phyloP scores from a whole-genome alignment of 2,797 vertebrate genomes.

The Sebastes reedi region DNA sequence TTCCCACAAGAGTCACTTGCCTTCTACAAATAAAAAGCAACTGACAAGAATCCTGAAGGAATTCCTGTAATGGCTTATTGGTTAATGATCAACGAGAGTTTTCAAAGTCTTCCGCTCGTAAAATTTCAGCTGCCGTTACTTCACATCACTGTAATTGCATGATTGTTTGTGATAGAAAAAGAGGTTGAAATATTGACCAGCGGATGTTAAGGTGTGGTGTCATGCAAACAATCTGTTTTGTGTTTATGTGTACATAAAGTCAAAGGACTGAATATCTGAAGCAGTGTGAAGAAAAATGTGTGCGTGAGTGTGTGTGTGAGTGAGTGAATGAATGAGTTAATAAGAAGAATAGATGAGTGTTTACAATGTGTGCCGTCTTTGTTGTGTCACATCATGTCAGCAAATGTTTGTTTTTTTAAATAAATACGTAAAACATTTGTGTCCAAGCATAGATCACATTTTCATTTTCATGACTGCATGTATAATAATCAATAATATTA shows the following conservation, averaged over 20 bases:
- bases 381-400: slow-evolving; percentile 41
- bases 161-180: slow-evolving; percentile 13
- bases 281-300: slow-evolving; percentile 6
- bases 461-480: background rate
- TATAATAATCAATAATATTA: background rate
- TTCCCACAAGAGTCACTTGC: slow-evolving; percentile 1
- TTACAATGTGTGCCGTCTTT: slow-evolving; percentile 31
- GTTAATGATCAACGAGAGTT: slow-evolving; percentile 23
- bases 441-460: slow-evolving; percentile 14
- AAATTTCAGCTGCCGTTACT: background rate
- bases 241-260: slow-evolving; percentile 54
- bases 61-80: slow-evolving; percentile 1
- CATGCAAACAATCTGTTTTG: slow-evolving; percentile 11
- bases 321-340: slow-evolving; percentile 22
- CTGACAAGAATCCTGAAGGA: background rate
- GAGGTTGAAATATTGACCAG: slow-evolving; percentile 11
- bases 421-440: slow-evolving; percentile 59
- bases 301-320: slow-evolving; percentile 1
- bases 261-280: slow-evolving; percentile 28
- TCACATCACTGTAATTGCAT: slow-evolving; percentile 15
- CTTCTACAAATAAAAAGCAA: slow-evolving; percentile 15
- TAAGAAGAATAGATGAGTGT: slow-evolving; percentile 31
- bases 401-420: slow-evolving; percentile 52
- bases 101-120: background rate
- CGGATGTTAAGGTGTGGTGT: slow-evolving; percentile 10